Base-by-base conservation (phyloP, 2,888 invertebrate species). In the Caenorhabditis sp. region DNA sequence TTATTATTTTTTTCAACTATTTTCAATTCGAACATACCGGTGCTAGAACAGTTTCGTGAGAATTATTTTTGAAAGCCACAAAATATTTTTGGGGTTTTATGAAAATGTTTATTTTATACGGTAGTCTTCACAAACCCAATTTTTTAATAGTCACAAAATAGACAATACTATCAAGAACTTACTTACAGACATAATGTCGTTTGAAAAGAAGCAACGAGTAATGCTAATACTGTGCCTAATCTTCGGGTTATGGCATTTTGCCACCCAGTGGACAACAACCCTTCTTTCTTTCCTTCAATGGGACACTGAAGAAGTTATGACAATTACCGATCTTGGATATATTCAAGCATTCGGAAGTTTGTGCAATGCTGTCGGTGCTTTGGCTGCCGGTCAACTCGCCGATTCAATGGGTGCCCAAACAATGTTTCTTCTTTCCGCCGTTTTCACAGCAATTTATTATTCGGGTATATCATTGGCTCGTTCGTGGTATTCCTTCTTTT, bases 261-360 rank as follows among this genome's bases (percentile, higher is more conserved):
- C 84, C 12, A 86, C 85, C 17, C 86, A 87, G 64, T 87, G 87
- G 87, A 86, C 86, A 17, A 85, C 84, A 27, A 87, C 86, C 1
- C 77, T 87, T 21, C 69, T 87, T 36, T 84, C 87, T 17, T 88
- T 87, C 73, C 76, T 87, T 4, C 87, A 88, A 73, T 87, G 87
- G 87, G 85, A 88, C 74, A 87, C 86, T 21, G 77, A 76, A 62
- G 79, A 82, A 60, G 83, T 85, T 31, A 81, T 87, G 79, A 83
- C 83, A 49, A 86, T 88, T 65, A 81, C 86, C 17, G 86, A 87
- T 68, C 69, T 87, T 36, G 82, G 85, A 49, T 87, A 87, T 70
- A 84, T 86, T 53, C 87, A 87, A 64, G 83, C 87, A 5, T 86
- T 87, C 74, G 87, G 87, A 26, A 83, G 84, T 19, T 66, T 87